Conservation (phyloP, 1,140 invertebrate genomes). For the Hormaphis cornu region DNA sequence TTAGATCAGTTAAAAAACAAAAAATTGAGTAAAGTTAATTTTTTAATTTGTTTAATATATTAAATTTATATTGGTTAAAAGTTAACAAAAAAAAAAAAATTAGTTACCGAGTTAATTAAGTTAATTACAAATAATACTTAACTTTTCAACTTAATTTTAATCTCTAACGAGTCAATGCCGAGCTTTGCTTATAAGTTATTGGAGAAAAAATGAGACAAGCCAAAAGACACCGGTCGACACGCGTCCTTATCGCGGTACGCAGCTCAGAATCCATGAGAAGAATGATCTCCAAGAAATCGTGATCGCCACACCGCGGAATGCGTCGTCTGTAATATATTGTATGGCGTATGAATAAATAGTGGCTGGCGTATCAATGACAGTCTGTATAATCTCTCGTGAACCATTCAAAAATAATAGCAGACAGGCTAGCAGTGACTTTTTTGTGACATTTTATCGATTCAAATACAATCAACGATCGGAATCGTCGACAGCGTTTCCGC, state of each 20-base stretch:
- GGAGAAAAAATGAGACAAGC: too few relatives aligned
- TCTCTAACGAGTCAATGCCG: too few relatives aligned
- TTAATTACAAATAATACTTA: too few relatives aligned
- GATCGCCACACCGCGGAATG: not conserved
- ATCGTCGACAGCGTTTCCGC: not conserved
- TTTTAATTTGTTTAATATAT: too few relatives aligned
- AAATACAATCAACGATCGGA: slow-evolving; percentile 12
- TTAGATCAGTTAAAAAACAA: too few relatives aligned
- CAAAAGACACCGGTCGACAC: not conserved
- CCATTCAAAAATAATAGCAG: slow-evolving; percentile 3
- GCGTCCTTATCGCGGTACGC: not conserved
- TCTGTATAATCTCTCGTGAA: not conserved
- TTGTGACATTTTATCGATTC: not conserved
- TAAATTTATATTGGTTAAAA: too few relatives aligned
- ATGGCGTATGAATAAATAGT: slow-evolving; percentile 17
- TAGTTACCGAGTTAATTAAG: too few relatives aligned
- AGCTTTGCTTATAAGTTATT: not conserved
- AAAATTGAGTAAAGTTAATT: too few relatives aligned
- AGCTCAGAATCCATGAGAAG: not conserved
- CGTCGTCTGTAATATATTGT: too few relatives aligned
- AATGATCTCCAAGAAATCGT: slow-evolving; percentile 14
- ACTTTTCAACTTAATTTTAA: too few relatives aligned
- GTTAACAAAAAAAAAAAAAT: too few relatives aligned
- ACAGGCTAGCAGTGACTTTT: not conserved
- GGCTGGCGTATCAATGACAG: not conserved